Base-by-base conservation (phyloP, 2,888 invertebrate species). In the Sipha maydis region DNA sequence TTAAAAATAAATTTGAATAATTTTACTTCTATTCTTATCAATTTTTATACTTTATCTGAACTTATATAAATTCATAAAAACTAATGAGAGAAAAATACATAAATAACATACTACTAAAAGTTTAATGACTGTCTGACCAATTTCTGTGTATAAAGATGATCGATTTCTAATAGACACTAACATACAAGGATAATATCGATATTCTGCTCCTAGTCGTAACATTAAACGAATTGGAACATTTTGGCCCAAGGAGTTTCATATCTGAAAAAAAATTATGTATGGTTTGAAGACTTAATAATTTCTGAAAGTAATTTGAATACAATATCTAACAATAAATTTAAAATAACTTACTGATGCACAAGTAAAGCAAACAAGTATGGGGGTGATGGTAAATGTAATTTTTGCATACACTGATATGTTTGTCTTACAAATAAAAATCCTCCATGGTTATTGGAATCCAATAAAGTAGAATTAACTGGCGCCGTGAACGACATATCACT, bases 91-190 rank as follows among this genome's bases (percentile, higher is more conserved):
- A 34, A 79, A 89, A 38, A 83, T 31, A 19, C 34, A 89, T 56
- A 61, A 79, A 83, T 77, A 73, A 92, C 92, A 92, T 91, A 94
- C 94, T 19, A 96, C 96, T 90, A 97, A 92, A 86, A 97, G 93
- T 92, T 96, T 97, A 92, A 97, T 96, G 89, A 97, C 96, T 19
- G 97, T 97, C 91, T 97, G 96, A 0, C 97, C 96, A 89, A 97
- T 95, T 92, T 97, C 97, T 56, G 94, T 95, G 91, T 95, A 97
- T 9, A 97, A 95, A 0, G 97, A 95, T 90, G 95, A 95, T 25
- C 97, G 93, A 91, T 95, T 94, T 41, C 96, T 93, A 31, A 95
- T 94, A 31, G 96, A 96, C 83, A 97, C 94, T 90, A 97, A 93
- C 1, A 97, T 96, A 91, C 96, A 96, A 0, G 97, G 97, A 92